Evolutionary conservation across 2,888 invertebrate genomes (phyloP).

Genomic region (Drosophila maculinotata): DNA sequence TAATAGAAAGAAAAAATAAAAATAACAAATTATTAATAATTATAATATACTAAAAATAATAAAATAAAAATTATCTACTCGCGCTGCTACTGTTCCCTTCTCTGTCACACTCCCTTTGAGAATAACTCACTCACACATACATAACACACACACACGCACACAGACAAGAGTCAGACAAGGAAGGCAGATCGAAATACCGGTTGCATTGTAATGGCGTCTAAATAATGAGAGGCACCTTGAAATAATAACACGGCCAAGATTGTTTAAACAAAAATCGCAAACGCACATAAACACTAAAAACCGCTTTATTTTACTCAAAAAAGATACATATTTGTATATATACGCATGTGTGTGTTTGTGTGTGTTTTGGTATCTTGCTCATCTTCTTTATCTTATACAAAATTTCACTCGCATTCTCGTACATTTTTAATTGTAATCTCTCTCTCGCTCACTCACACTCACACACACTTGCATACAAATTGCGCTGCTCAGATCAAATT

Average conservation of each 20-base stretch:
- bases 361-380: constrained; percentile 58
- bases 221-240: constrained; percentile 78
- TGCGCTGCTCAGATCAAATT: constrained; percentile 75
- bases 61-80: constrained; percentile 53
- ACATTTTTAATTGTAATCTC: constrained; percentile 68
- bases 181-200: constrained; percentile 66
- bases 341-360: constrained; percentile 17
- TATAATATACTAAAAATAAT: too few species aligned
- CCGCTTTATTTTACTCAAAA: constrained; percentile 18
- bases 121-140: constrained; percentile 5
- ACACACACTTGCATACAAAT: constrained; percentile 52
- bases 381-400: constrained; percentile 72
- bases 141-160: constrained; percentile 10
- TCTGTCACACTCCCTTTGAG: constrained; percentile 16
- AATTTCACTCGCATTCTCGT: constrained; percentile 66
- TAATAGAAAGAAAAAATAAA: constrained; percentile 48
- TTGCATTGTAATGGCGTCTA: constrained; percentile 75
- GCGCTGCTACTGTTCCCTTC: constrained; percentile 59
- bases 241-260: constrained; percentile 73
- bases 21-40: too few species aligned
- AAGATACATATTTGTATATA: constrained; percentile 19
- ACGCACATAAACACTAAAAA: constrained; percentile 32
- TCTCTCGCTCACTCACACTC: constrained; percentile 48
- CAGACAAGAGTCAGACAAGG: constrained; percentile 23
- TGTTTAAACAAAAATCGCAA: constrained; percentile 72